Evolutionary conservation across 2,113 vertebrate species (phyloP).

Genomic region (Hypocryptadius cinnamomeus): DNA sequence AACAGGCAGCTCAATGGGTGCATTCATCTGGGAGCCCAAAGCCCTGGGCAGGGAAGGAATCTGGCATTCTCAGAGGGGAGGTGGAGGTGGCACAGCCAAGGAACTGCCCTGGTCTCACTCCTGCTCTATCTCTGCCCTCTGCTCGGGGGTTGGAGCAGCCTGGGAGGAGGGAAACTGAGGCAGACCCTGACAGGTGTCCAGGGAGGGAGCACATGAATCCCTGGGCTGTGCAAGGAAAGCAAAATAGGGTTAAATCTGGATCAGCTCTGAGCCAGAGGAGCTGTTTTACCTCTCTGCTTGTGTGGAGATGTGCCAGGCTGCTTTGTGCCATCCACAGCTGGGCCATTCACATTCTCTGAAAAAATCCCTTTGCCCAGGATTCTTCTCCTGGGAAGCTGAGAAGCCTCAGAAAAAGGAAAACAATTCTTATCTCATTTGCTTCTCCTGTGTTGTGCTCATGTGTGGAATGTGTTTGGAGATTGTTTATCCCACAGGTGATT

Average conservation of each 20-base stretch:
- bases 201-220: neutral
- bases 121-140: neutral
- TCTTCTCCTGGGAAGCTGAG: too few species aligned
- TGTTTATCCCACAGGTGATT: too few species aligned
- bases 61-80: fast-evolving
- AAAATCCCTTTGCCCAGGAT: too few species aligned
- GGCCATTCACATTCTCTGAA: too few species aligned
- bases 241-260: neutral
- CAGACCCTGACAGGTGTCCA: neutral
- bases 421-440: too few species aligned
- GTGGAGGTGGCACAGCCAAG: neutral
- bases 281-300: neutral
- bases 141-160: neutral
- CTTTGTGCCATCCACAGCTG: neutral
- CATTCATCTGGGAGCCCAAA: neutral
- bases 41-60: neutral
- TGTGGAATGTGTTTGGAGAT: too few species aligned
- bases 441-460: too few species aligned
- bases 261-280: fast-evolving
- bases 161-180: neutral
- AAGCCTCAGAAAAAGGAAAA: too few species aligned
- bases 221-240: neutral
- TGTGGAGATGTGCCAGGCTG: neutral
- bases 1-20: neutral
- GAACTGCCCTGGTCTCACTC: neutral